Conservation (phyloP, 2,888 invertebrate genomes). For the Thumatha senex region DNA sequence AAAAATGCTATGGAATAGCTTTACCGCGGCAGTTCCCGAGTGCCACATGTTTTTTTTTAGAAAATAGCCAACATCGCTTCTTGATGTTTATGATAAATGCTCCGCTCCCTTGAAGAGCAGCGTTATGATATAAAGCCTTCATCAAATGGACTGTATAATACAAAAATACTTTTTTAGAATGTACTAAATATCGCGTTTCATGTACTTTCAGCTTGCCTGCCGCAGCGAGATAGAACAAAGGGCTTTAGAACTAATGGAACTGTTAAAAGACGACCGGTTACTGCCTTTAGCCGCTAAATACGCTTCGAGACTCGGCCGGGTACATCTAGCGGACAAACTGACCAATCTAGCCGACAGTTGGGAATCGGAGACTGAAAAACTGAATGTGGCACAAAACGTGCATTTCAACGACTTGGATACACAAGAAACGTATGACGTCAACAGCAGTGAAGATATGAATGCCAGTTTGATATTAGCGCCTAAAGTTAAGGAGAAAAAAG, state of each 20-base stretch:
- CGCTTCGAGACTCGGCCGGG: conserved; percentile 89
- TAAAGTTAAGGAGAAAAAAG: conserved; percentile 61
- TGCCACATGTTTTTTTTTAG: too few species aligned
- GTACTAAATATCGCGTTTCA: too few species aligned
- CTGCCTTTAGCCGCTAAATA: conserved; percentile 95
- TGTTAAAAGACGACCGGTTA: conserved; percentile 90
- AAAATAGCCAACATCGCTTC: too few species aligned
- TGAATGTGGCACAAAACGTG: conserved; percentile 58
- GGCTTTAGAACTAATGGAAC: conserved; percentile 93
- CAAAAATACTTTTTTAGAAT: too few species aligned
- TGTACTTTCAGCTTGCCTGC: conserved; percentile 87
- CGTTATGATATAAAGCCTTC: too few species aligned
- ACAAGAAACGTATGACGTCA: conserved; percentile 71
- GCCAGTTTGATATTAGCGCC: conserved; percentile 73
- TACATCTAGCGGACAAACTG: conserved; percentile 91
- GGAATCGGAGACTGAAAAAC: conserved; percentile 58
- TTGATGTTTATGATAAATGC: too few species aligned
- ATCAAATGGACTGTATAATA: too few species aligned
- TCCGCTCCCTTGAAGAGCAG: too few species aligned
- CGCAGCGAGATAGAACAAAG: conserved; percentile 92
- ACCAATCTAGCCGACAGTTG: conserved; percentile 81
- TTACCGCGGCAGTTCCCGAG: too few species aligned
- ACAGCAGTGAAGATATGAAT: conserved; percentile 62
- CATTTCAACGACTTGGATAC: conserved; percentile 67
- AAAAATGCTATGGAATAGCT: too few species aligned